phyloP scores from a whole-genome alignment of 1,140 invertebrate species.

The Pachyrhynchus sulphureomaculatus region DNA sequence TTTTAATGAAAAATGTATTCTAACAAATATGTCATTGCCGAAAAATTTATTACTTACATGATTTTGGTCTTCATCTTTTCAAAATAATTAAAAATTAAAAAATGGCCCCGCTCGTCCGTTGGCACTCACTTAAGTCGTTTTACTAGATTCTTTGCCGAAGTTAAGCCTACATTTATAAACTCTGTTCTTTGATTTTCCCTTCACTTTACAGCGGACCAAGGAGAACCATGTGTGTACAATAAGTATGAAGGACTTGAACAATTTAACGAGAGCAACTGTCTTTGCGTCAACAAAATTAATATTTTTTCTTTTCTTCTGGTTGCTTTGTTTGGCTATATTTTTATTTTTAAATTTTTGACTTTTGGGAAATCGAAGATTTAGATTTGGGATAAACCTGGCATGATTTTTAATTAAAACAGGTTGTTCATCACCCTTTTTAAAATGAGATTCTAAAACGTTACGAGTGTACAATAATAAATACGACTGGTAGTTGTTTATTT shows the following conservation, averaged over 20 bases:
- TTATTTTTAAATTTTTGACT: too few relatives aligned
- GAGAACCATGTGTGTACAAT: constrained; percentile 7
- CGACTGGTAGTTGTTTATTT: too few relatives aligned
- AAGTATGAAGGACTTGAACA: background rate
- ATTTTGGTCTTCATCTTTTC: constrained; percentile 26
- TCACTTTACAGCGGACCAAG: constrained; percentile 40
- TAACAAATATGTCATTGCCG: too few relatives aligned
- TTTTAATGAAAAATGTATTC: too few relatives aligned
- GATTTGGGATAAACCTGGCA: too few relatives aligned
- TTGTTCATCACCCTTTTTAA: too few relatives aligned
- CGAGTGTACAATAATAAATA: too few relatives aligned
- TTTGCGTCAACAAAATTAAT: background rate
- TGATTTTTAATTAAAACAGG: too few relatives aligned
- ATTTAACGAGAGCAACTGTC: background rate
- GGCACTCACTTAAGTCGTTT: constrained; percentile 23
- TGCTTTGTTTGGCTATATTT: too few relatives aligned
- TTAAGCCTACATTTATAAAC: constrained; percentile 32
- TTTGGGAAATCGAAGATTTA: too few relatives aligned
- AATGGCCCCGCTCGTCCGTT: constrained; percentile 14
- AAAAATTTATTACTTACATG: constrained; percentile 16
- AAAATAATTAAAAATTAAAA: constrained; percentile 10
- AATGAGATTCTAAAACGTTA: too few relatives aligned
- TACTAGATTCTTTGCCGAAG: constrained; percentile 26
- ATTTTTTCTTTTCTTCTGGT: too few relatives aligned
- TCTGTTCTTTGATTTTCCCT: constrained; percentile 38